Evolutionary conservation across 37 sponge, comb jelly and placozoan genomes (phyloP).

Genomic region (Tethya wilhelma): DNA sequence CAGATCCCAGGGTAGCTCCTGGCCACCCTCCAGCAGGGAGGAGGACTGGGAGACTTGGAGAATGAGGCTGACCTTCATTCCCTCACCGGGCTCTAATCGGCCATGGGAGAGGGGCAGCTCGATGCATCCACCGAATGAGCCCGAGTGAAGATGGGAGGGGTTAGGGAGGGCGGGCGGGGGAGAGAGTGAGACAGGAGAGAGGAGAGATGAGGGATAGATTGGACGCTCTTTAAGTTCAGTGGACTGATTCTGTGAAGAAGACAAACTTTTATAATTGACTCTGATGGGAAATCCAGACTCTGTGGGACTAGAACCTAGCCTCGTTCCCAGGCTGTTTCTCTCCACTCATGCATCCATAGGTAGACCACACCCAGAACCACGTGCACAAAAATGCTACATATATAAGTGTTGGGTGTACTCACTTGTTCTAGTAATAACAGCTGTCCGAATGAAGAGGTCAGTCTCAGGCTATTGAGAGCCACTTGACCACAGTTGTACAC

Average conservation of each 20-base stretch:
- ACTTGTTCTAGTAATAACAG: slow-evolving; percentile 39
- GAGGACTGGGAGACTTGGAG: slow-evolving; percentile 11
- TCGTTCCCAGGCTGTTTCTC: no score
- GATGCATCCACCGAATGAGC: slow-evolving; percentile 6
- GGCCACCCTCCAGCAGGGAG: background rate
- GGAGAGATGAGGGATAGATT: slow-evolving; percentile 31
- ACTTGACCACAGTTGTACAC: slow-evolving; percentile 66
- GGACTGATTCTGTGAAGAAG: no score
- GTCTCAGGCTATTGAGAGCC: slow-evolving; percentile 47
- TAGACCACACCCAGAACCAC: no score
- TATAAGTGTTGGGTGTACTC: background rate
- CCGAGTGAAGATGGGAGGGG: slow-evolving; percentile 18
- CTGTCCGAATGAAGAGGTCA: slow-evolving; percentile 43
- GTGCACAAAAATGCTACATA: no score
- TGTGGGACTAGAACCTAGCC: no score
- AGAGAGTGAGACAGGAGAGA: slow-evolving; percentile 17
- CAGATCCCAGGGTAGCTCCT: slow-evolving; percentile 42
- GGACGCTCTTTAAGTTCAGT: slow-evolving; percentile 14
- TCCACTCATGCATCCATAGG: no score
- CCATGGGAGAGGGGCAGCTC: slow-evolving; percentile 47
- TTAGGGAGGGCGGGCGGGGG: slow-evolving; percentile 13
- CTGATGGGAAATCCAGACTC: no score
- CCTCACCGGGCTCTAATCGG: slow-evolving; percentile 46
- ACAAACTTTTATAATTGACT: no score
- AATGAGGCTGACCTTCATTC: slow-evolving; percentile 21